Conservation (phyloP, 2,888 invertebrate species). For the Dioctria rufipes region DNA sequence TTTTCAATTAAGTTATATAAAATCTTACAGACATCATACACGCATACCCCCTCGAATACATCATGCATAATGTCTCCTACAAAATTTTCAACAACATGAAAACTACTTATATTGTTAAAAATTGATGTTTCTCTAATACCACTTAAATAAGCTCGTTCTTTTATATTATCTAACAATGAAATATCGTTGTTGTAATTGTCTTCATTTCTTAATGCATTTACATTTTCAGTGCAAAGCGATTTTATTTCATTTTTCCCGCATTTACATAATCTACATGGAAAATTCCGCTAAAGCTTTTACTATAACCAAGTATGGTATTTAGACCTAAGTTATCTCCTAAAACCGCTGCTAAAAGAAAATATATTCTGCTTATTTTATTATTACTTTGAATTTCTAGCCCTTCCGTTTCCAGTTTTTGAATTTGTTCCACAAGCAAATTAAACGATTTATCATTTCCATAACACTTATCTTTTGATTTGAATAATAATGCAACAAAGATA, state of each 20-base stretch:
- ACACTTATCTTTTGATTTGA: too few species aligned
- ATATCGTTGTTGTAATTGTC: constrained; percentile 55
- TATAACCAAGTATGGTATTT: constrained; percentile 57
- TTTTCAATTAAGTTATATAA: too few species aligned
- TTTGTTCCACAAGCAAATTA: too few species aligned
- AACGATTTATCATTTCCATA: too few species aligned
- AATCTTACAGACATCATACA: too few species aligned
- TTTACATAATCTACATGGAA: constrained; percentile 56
- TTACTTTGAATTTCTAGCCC: constrained; percentile 16
- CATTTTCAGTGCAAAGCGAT: constrained; percentile 42
- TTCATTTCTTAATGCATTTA: constrained; percentile 42
- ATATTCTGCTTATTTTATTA: constrained; percentile 27
- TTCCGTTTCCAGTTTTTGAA: constrained; percentile 1
- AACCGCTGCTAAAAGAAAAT: constrained; percentile 55
- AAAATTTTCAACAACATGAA: too few species aligned
- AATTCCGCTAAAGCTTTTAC: constrained; percentile 55
- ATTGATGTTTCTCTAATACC: constrained; percentile 56
- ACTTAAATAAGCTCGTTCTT: constrained; percentile 53
- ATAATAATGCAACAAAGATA: too few species aligned
- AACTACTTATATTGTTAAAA: too few species aligned
- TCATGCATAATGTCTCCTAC: too few species aligned
- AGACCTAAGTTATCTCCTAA: constrained; percentile 59
- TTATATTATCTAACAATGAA: neutral
- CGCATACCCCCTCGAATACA: too few species aligned
- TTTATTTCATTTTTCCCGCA: constrained; percentile 51